These are phyloP conservation scores for Oreochromis tanganicae DNA, from an alignment of 2,113 vertebrate genomes.

Conservation along the genomic window DNA sequence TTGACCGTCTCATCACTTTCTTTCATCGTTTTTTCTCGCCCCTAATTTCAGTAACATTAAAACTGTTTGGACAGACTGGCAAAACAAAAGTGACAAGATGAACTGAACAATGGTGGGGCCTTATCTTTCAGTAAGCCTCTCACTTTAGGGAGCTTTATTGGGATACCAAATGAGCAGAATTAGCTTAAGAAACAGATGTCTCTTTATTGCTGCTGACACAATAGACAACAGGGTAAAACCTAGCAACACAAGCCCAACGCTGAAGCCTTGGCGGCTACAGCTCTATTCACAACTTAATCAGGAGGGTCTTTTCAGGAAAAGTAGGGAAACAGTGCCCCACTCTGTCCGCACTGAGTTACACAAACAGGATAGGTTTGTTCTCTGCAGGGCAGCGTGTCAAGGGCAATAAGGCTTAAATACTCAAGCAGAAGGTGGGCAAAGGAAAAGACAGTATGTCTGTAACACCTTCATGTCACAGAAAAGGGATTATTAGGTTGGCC, in stretches of 20 bases:
- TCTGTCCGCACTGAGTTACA: conserved; percentile 20
- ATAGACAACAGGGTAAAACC: background rate
- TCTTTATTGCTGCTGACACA: conserved; percentile 6
- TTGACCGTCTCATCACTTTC: background rate
- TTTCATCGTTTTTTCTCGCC: background rate
- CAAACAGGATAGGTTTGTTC: background rate
- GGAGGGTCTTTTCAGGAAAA: background rate
- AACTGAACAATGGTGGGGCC: background rate
- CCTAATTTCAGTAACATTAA: background rate
- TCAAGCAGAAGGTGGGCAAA: conserved; percentile 25
- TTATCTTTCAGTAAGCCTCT: background rate
- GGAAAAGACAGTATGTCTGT: conserved; percentile 32
- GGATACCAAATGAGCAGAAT: conserved; percentile 15
- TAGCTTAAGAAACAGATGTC: conserved; percentile 33
- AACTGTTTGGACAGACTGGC: background rate
- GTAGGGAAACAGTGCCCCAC: conserved; percentile 49
- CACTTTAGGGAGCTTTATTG: background rate
- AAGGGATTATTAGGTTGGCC: conserved; percentile 24
- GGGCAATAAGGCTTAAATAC: conserved; percentile 39
- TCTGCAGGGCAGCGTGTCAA: conserved; percentile 20
- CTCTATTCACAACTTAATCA: background rate
- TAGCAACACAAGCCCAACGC: background rate
- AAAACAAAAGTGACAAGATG: conserved; percentile 31
- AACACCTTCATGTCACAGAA: conserved; percentile 42
- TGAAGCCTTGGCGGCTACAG: background rate